Percentiles rank a stretch among this genome's conserved stretches.
Conservation (phyloP, 1,140 invertebrate species). For the Bombus waltoni region DNA sequence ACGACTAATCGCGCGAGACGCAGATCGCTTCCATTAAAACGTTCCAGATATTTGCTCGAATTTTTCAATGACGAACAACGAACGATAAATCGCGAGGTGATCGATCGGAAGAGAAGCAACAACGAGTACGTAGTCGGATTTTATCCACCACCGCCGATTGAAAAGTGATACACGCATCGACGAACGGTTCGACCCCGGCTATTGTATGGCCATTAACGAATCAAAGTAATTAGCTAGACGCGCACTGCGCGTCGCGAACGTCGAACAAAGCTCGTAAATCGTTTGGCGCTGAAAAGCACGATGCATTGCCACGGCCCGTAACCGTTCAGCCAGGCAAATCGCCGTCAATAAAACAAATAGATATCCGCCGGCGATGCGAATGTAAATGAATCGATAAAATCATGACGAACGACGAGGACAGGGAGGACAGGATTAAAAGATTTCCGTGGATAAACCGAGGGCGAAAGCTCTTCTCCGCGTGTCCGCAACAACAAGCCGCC, state of each 20-base stretch:
- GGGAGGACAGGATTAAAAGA: constrained; percentile 50
- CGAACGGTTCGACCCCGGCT: not conserved
- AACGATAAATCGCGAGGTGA: not conserved
- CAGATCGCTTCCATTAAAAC: not conserved
- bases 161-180: not conserved
- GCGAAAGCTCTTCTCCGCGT: not conserved
- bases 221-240: constrained; percentile 39
- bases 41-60: not conserved
- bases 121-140: too few species aligned
- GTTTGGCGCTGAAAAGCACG: not conserved
- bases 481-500: not conserved
- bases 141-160: not conserved
- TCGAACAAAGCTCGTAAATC: constrained; percentile 22
- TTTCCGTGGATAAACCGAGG: constrained; percentile 39
- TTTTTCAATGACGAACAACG: not conserved
- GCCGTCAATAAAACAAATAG: constrained; percentile 38
- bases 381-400: constrained; percentile 54
- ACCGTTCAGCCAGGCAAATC: constrained; percentile 11
- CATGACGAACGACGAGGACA: constrained; percentile 38
- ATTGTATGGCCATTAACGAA: constrained; percentile 31
- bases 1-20: not conserved
- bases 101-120: not conserved
- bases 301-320: not conserved
- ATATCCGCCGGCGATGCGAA: constrained; percentile 5
- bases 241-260: not conserved